These are phyloP conservation scores for Acanthosepion esculentum DNA, from an alignment of 2,888 invertebrate species.

Conservation along the genomic window DNA sequence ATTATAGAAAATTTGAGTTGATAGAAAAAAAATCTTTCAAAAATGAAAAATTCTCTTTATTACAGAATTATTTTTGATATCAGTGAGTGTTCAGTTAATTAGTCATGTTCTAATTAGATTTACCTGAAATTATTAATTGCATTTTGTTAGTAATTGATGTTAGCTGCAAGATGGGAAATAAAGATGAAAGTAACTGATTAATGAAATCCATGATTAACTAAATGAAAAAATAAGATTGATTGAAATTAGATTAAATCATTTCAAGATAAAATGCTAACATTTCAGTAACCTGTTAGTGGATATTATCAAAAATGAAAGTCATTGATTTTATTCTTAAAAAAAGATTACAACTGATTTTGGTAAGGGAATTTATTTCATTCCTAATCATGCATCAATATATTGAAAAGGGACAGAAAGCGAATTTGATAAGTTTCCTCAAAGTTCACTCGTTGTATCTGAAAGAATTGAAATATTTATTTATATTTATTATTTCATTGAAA, in stretches of 20 bases:
- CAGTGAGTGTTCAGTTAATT: not conserved
- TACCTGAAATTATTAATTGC: not conserved
- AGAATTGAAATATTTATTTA: too few species aligned
- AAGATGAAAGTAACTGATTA: not conserved
- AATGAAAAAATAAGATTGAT: not conserved
- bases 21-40: too few species aligned
- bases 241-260: not conserved
- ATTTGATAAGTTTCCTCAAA: too few species aligned
- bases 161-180: not conserved
- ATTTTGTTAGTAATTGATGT: not conserved
- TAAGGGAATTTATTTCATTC: too few species aligned
- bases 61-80: not conserved
- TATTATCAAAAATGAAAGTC: not conserved
- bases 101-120: not conserved
- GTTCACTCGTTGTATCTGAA: too few species aligned
- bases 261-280: not conserved
- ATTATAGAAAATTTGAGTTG: too few species aligned
- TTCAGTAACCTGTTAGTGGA: not conserved
- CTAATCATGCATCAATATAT: too few species aligned
- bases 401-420: too few species aligned
- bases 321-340: too few species aligned
- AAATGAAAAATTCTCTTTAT: too few species aligned
- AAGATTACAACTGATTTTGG: too few species aligned
- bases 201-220: not conserved
- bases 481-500: too few species aligned